Evolutionary conservation across 2,113 vertebrate genomes (phyloP).

Genomic region (Delphinapterus leucas): DNA sequence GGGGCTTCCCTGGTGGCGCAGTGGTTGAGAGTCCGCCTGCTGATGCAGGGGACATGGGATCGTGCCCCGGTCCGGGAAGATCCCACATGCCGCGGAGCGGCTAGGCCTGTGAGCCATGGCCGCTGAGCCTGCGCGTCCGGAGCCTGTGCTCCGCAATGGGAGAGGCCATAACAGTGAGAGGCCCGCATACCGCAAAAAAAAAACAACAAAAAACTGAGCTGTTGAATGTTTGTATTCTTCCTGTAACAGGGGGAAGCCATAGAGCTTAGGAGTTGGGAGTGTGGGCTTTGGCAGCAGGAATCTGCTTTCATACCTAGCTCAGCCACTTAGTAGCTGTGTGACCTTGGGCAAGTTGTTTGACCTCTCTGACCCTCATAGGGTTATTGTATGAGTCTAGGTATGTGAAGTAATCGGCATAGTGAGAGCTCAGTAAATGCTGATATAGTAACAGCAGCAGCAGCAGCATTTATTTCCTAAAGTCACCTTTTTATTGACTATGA

Average conservation of each 20-base stretch:
- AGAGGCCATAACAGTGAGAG: no score
- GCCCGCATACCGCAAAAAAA: no score
- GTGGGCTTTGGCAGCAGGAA: background rate
- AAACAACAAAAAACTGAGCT: background rate
- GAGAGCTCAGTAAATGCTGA: background rate
- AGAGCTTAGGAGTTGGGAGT: background rate
- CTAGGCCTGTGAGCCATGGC: no score
- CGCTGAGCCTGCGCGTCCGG: no score
- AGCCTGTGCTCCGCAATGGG: no score
- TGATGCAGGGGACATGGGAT: no score
- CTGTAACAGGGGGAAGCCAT: background rate
- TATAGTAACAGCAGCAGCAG: background rate
- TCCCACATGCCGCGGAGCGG: no score
- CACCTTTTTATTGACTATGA: background rate
- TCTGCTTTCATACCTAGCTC: background rate
- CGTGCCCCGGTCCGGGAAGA: no score
- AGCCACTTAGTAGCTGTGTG: background rate
- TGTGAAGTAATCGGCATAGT: background rate
- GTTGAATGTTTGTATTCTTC: background rate
- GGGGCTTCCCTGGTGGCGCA: no score
- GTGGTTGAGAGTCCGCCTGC: no score
- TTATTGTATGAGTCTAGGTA: background rate
- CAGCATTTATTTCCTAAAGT: background rate
- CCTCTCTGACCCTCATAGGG: background rate
- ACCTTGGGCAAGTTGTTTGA: background rate